These are phyloP conservation scores for Vidua chalybeata DNA, from an alignment of 2,113 vertebrate species.

Conservation along the genomic window DNA sequence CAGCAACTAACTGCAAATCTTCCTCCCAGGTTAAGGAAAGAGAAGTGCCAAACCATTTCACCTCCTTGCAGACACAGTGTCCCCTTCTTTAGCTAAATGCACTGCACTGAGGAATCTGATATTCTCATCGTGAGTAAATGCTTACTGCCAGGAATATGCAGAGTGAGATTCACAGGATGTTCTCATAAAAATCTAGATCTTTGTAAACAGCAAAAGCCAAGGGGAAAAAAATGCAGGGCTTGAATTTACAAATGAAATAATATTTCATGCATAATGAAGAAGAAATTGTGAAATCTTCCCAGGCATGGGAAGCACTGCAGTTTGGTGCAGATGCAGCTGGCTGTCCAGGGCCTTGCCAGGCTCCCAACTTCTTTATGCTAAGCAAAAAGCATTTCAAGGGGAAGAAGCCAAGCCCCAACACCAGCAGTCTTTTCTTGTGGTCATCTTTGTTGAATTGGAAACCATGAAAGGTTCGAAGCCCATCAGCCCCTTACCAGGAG, in stretches of 20 bases:
- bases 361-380: background rate
- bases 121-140: background rate
- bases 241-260: background rate
- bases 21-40: background rate
- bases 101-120: background rate
- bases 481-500: background rate
- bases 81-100: background rate
- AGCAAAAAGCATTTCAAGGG: background rate
- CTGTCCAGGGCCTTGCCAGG: background rate
- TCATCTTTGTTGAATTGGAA: background rate
- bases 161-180: background rate
- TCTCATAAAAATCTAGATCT: constrained; percentile 9
- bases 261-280: background rate
- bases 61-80: background rate
- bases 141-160: background rate
- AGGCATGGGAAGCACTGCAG: background rate
- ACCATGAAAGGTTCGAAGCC: fast-evolving
- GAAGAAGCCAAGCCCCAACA: background rate
- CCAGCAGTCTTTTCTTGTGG: background rate
- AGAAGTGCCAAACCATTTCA: background rate
- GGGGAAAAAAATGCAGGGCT: background rate
- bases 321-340: background rate
- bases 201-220: background rate
- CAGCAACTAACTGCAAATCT: background rate
- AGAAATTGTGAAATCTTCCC: background rate